Evolutionary conservation across 1,140 invertebrate genomes (phyloP), one percentile per base, ranked within the genome.

Genomic region (Sarcophaga bullata): DNA sequence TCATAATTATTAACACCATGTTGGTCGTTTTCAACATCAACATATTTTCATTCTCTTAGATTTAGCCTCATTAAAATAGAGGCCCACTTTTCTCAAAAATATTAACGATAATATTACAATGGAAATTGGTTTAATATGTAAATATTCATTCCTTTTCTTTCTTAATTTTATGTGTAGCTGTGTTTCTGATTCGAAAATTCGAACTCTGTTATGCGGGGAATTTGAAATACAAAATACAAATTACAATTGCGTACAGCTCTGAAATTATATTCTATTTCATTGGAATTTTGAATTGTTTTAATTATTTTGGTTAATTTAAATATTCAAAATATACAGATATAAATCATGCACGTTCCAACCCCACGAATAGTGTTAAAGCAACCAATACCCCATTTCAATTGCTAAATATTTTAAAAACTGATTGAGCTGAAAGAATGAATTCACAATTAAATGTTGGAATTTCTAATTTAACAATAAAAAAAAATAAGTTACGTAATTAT

Each of bases 101-200:
- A 58, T 58, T 58, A 15, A 58, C n/a, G 54, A 58, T 58, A 58
- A 58, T 58, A n/a, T n/a, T n/a, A 58, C 54, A 58, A 58, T 58
- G n/a, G 54, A 58, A 58, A 58, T 58, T 58, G 54, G 15, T 58
- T 58, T n/a, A 15, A 58, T n/a, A 58, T 58, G 54, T 13, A 58
- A 58, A 58, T 58, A 58, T 58, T 13, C n/a, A n/a, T 58, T 58
- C 54, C n/a, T n/a, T 37, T 37, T 37, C 25, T 37, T 2, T 37
- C 25, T 2, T 37, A 1, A 37, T 37, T 37, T 4, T 37, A n/a
- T n/a, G n/a, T n/a, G 25, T 37, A 4, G 4, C 25, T 37, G 25
- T 37, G 25, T 37, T 37, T 37, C 25, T 37, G 25, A 37, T 37
- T 37, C 25, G 25, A 37, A 37, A 1, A 37, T 37, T 1, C 25